Percentiles rank a stretch among this genome's conserved stretches.
These are phyloP conservation scores for Mixornis gularis DNA, from an alignment of 2,113 vertebrate species.

Conservation along the genomic window DNA sequence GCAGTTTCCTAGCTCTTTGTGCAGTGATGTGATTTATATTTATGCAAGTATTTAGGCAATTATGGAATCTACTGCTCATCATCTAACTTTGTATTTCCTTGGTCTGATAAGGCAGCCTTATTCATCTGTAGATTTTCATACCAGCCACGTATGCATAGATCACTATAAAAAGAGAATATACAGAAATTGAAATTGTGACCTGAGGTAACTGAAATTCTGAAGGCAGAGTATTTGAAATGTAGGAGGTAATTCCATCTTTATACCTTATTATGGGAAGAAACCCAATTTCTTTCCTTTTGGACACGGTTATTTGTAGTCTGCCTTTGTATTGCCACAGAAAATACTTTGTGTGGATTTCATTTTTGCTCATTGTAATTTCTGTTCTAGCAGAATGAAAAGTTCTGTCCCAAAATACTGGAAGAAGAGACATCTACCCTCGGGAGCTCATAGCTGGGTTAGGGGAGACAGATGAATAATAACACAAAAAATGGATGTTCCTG, in stretches of 20 bases:
- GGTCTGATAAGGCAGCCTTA: neutral
- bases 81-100: neutral
- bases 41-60: neutral
- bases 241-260: neutral
- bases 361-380: slow-evolving; percentile 11
- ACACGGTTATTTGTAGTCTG: neutral
- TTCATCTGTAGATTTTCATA: neutral
- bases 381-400: neutral
- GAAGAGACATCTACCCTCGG: neutral
- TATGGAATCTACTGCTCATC: neutral
- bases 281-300: neutral
- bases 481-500: neutral
- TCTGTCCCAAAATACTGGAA: neutral
- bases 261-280: neutral
- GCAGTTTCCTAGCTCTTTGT: neutral
- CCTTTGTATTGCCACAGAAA: neutral
- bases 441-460: neutral
- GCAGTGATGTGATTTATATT: neutral
- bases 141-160: neutral
- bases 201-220: neutral
- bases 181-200: neutral
- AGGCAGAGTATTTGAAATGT: neutral
- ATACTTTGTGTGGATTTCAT: neutral
- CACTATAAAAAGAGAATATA: neutral
- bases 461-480: neutral